Evolutionary conservation across 2,888 invertebrate species (phyloP), one percentile per base, ranked within the genome.

Genomic region (Petrophora chlorosata): DNA sequence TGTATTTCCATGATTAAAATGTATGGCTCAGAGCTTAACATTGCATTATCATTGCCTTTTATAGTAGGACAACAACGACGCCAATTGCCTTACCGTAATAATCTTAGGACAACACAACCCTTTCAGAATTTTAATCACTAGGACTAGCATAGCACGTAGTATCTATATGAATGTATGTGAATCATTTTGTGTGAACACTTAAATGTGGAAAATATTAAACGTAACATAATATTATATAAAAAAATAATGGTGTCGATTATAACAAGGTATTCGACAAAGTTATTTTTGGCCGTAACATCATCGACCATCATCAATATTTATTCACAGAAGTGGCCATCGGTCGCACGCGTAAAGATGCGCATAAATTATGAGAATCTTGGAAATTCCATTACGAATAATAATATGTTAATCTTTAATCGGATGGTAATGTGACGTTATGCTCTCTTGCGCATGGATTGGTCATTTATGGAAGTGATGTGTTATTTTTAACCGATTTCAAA

Each of bases 341-440:
- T 38, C 32, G 43, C 30, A 29, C 38, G 26, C 44, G 26, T 35
- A 29, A 42, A 30, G 29, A 22, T 46, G 53, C 8, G 50, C 40
- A 53, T 59, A 49, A 43, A 51, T 48, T 56, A 56, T 41, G 15
- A 26, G 22, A 42, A 46, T 53, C 43, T 49, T 25, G 53, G 53
- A 51, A 59, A 49, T 59, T 56, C 56, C 53, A 53, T 44, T 39
- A 45, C 26, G 13, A 39, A 48, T n/a, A n/a, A n/a, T 35, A 8
- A n/a, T 50, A 51, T 52, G 52, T 29, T 46, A 50, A 57, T 50
- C 26, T 10, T 12, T 4, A 14, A 23, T 29, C 13, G 28, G 29
- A 44, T 44, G 40, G 33, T 30, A 33, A 45, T 52, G 33, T 33
- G 17, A 53, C 42, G 44, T 42, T 15, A 45, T 47, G 34, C 15